phyloP scores from a whole-genome alignment of 2,797 vertebrate species.

The Salmo trutta region DNA sequence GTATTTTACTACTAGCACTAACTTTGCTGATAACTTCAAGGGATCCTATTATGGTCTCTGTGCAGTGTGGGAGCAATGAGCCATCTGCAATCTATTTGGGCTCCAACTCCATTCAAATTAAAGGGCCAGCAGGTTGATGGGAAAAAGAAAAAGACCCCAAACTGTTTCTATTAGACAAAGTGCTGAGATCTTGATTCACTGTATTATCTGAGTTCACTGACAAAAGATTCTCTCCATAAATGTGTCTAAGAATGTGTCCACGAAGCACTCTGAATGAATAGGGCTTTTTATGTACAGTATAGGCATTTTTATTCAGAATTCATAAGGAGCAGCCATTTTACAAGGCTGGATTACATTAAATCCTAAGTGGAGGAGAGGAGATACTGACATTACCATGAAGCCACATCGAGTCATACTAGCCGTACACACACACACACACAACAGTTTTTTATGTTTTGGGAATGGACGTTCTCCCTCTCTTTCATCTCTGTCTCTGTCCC shows the following conservation, averaged over 20 bases:
- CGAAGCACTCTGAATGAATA: slow-evolving; percentile 46
- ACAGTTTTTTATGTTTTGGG: slow-evolving; percentile 34
- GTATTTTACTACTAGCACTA: too few species aligned
- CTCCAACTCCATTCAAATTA: slow-evolving; percentile 4
- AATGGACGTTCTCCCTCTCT: slow-evolving; percentile 26
- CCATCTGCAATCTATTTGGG: background rate
- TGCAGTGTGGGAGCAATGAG: background rate
- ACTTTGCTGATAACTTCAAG: too few species aligned
- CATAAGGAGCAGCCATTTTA: slow-evolving; percentile 55
- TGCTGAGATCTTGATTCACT: slow-evolving; percentile 49
- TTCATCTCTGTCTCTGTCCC: background rate
- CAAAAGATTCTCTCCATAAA: slow-evolving; percentile 45
- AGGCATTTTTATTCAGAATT: slow-evolving; percentile 52
- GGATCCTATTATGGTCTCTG: background rate
- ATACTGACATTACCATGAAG: slow-evolving; percentile 31
- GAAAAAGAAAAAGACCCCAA: background rate
- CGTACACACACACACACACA: slow-evolving; percentile 39
- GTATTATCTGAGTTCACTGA: slow-evolving; percentile 45
- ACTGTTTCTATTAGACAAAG: slow-evolving; percentile 43
- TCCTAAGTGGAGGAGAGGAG: background rate
- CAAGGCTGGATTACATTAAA: slow-evolving; percentile 40
- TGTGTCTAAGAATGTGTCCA: slow-evolving; percentile 43
- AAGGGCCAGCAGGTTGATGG: slow-evolving; percentile 25
- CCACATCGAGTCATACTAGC: slow-evolving; percentile 18
- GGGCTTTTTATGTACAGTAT: slow-evolving; percentile 38